These are phyloP conservation scores for Falco novaeseelandiae DNA, from an alignment of 2,797 vertebrate species.

Conservation along the genomic window DNA sequence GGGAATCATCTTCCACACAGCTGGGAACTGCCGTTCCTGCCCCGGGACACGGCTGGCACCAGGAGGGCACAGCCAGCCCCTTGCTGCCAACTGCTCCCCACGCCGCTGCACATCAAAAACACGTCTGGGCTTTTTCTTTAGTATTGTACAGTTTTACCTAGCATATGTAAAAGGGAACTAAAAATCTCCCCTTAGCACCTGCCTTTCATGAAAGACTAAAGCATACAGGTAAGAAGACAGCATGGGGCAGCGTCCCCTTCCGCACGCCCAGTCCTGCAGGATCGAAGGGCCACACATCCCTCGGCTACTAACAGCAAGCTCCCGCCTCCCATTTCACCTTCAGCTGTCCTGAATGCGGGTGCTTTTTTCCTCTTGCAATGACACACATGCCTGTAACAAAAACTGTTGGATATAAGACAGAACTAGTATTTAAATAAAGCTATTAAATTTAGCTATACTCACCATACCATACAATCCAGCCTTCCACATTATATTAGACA, in stretches of 20 bases:
- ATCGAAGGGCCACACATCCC: rapidly evolving
- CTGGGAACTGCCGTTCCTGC: rapidly evolving
- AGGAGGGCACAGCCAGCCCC: too few species aligned
- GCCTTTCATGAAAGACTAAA: too few species aligned
- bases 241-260: background rate
- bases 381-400: rapidly evolving
- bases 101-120: background rate
- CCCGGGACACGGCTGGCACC: background rate
- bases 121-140: too few species aligned
- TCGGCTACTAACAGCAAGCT: rapidly evolving
- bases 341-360: rapidly evolving
- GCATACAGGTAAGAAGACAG: rapidly evolving
- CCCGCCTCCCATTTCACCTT: rapidly evolving
- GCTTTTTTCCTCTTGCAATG: background rate
- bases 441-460: rapidly evolving
- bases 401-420: rapidly evolving
- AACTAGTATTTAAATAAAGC: background rate
- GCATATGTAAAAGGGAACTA: background rate
- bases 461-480: rapidly evolving
- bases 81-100: too few species aligned
- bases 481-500: background rate
- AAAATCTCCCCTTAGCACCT: background rate
- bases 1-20: background rate
- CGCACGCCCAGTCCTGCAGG: rapidly evolving
- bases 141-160: background rate